Evolutionary conservation across 2,113 vertebrate species (phyloP), one percentile per base, ranked within the genome.

Genomic region (Anthoscopus minutus): DNA sequence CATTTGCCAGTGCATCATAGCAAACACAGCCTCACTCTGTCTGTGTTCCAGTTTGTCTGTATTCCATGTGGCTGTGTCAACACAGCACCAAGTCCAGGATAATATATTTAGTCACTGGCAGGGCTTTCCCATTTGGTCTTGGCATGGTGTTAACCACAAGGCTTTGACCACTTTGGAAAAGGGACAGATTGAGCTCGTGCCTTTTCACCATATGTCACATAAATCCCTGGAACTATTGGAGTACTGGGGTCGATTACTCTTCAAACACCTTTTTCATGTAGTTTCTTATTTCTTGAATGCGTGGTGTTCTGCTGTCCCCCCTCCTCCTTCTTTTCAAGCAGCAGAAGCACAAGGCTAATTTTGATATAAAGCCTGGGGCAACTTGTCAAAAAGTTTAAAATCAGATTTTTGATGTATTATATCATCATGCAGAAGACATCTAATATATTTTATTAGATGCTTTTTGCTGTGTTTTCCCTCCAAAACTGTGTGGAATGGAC

Each of bases 311-410:
- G 76, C 88, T 92, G 47, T 48, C 48, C 81, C 92, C 69, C 89
- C 86, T 93, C 92, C 88, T 94, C 90, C 93, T 95, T 86, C 88
- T 82, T 88, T 92, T 96, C 86, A 94, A n/a, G 86, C 69, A 93
- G 60, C 72, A 90, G 64, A 89, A 96, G 88, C 80, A 90, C 67
- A 79, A 88, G 93, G 80, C 93, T 97, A 96, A 97, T 96, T 96
- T 96, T 96, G 94, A 93, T 92, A 86, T 48, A 88, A 94, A 90
- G 95, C 96, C 93, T 92, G 77, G 88, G 88, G 95, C 92, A 94
- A 92, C 92, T 84, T 96, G 96, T 97, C 96, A 96, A 19, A 92
- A 95, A 94, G 86, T 90, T 96, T 95, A 72, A 96, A 96, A 94
- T 95, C 92, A 93, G 53, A 84, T 92, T 96, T 95, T 93, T 96